Conservation (phyloP, 2,113 vertebrate genomes). For the rabbit (Oryctolagus cuniculus) region mOryCun1.1 NC_091436.1:6018501-6019000, state of each 20-base stretch:
- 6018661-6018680: background rate
- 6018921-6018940: conserved; percentile 70
- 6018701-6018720: conserved; percentile 18
- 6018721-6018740: conserved; percentile 20
- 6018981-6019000: conserved; percentile 73
- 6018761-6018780: conserved; percentile 19
- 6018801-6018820: conserved; percentile 53
- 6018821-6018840: conserved; percentile 14
- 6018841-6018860: conserved; percentile 23
- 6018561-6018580: background rate
- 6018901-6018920: conserved; percentile 40
- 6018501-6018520: conserved; percentile 25
- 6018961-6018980: conserved; percentile 67
- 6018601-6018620: background rate
- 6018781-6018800: conserved; percentile 38
- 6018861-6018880: background rate
- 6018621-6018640: background rate
- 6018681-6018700: conserved; percentile 27
- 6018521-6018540: background rate
- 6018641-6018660: background rate
- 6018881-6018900: background rate
- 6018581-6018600: background rate
- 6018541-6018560: background rate
- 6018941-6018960: conserved; percentile 79
- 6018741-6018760: background rate